These are phyloP conservation scores for Colletes latitarsis DNA, from an alignment of 1,140 invertebrate species.

Conservation along the genomic window DNA sequence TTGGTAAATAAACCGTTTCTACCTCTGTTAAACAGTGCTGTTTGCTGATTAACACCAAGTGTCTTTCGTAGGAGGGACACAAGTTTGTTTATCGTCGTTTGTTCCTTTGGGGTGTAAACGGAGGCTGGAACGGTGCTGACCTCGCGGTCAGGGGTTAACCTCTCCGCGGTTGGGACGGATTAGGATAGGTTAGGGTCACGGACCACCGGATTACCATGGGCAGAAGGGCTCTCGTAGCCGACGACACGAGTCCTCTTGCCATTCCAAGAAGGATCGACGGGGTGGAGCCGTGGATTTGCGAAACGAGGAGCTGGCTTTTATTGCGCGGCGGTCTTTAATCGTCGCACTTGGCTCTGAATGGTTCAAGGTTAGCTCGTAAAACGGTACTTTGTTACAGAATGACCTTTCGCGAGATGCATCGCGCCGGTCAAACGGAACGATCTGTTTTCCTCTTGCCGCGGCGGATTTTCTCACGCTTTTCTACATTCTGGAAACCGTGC, in stretches of 20 bases:
- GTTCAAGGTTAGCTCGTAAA: slow-evolving; percentile 34
- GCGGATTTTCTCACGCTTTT: background rate
- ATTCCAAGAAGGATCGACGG: background rate
- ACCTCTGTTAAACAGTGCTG: background rate
- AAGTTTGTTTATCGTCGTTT: slow-evolving; percentile 53
- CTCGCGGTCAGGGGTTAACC: slow-evolving; percentile 54
- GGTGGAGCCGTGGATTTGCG: background rate
- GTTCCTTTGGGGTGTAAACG: slow-evolving; percentile 47
- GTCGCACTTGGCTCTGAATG: background rate
- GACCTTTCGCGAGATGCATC: background rate
- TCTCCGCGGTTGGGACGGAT: slow-evolving; percentile 49
- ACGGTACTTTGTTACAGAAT: slow-evolving; percentile 13
- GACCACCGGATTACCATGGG: slow-evolving; percentile 26
- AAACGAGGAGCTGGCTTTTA: background rate
- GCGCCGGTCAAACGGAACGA: background rate
- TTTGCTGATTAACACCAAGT: slow-evolving; percentile 1
- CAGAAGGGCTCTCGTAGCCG: background rate
- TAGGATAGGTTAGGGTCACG: slow-evolving; percentile 51
- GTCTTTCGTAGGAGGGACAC: background rate
- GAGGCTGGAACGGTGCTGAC: slow-evolving; percentile 37
- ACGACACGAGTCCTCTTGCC: background rate
- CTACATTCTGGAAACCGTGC: background rate
- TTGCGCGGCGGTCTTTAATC: slow-evolving; percentile 1
- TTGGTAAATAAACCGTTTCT: too few relatives aligned
- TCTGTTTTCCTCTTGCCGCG: background rate